Conservation (phyloP, 2,888 invertebrate genomes). For the Cerastis rubricosa region DNA sequence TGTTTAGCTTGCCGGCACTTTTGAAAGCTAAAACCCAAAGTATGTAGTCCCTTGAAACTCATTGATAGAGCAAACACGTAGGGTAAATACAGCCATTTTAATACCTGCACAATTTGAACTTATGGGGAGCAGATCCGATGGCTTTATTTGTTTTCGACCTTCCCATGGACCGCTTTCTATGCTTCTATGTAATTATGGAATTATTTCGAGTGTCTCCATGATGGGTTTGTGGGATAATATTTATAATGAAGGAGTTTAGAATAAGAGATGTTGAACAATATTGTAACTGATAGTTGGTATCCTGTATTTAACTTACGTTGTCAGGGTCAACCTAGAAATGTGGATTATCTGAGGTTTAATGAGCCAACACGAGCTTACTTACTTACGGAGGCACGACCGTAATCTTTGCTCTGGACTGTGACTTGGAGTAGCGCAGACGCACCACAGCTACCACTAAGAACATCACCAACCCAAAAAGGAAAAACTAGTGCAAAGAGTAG, state of each 20-base stretch:
- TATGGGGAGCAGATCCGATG: conserved; percentile 87
- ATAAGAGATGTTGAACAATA: conserved; percentile 13
- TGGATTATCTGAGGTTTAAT: conserved; percentile 56
- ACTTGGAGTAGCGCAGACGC: conserved; percentile 26
- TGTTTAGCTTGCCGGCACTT: conserved; percentile 87
- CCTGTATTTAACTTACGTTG: conserved; percentile 42
- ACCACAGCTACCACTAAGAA: conserved; percentile 15
- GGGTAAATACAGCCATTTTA: conserved; percentile 84
- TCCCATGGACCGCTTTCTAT: conserved; percentile 79
- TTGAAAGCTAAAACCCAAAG: conserved; percentile 91
- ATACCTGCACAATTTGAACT: conserved; percentile 88
- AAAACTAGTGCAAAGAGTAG: conserved; percentile 38
- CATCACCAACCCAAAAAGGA: conserved; percentile 36
- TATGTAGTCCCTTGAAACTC: conserved; percentile 89
- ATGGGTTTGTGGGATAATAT: conserved; percentile 52
- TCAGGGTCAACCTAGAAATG: conserved; percentile 45
- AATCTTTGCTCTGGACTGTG: conserved; percentile 57
- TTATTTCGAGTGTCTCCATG: conserved; percentile 57
- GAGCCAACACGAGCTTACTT: conserved; percentile 41
- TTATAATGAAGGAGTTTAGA: conserved; percentile 28
- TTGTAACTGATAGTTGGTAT: conserved; percentile 32
- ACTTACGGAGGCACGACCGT: conserved; percentile 52
- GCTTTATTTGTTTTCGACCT: conserved; percentile 78
- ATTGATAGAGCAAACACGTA: conserved; percentile 86
- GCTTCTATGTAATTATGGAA: conserved; percentile 68